Percentiles rank a stretch among this genome's conserved stretches.
Evolutionary conservation across 1,140 invertebrate genomes (phyloP).

Genomic region (Gryon sp.): DNA sequence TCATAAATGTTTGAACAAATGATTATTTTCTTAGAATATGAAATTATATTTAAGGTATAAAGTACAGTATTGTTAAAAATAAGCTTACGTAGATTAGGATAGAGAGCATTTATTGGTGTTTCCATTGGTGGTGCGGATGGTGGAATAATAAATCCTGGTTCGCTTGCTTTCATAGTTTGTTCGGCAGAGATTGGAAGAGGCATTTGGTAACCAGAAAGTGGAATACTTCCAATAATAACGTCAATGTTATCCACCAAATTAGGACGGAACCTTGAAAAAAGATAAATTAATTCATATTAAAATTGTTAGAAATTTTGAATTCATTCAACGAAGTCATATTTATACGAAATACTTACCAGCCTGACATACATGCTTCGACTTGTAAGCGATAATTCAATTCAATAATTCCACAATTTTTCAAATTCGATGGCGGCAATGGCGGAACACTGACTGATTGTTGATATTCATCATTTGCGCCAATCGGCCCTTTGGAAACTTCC

Average conservation of each 20-base stretch:
- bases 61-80: not conserved
- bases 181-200: conserved; percentile 60
- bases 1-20: not conserved
- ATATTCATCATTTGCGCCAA: conserved; percentile 72
- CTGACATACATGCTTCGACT: conserved; percentile 76
- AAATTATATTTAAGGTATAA: not conserved
- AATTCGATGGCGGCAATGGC: conserved; percentile 83
- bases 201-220: conserved; percentile 75
- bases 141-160: conserved; percentile 60
- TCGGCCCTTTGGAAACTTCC: conserved; percentile 79
- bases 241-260: conserved; percentile 81
- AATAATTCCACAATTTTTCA: conserved; percentile 83
- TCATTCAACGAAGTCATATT: no score
- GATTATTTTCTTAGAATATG: conserved; percentile 4
- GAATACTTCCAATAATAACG: conserved; percentile 84
- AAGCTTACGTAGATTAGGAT: conserved; percentile 80
- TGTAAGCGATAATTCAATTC: conserved; percentile 83
- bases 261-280: conserved; percentile 76
- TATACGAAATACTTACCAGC: conserved; percentile 66
- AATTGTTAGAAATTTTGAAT: not conserved
- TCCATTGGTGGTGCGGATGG: conserved; percentile 71
- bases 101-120: conserved; percentile 72
- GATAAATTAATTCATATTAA: not conserved
- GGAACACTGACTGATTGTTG: conserved; percentile 82
- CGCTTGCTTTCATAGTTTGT: conserved; percentile 39